These are phyloP conservation scores for Paracanthobrama guichenoti DNA, from an alignment of 2,113 vertebrate species.

Conservation along the genomic window DNA sequence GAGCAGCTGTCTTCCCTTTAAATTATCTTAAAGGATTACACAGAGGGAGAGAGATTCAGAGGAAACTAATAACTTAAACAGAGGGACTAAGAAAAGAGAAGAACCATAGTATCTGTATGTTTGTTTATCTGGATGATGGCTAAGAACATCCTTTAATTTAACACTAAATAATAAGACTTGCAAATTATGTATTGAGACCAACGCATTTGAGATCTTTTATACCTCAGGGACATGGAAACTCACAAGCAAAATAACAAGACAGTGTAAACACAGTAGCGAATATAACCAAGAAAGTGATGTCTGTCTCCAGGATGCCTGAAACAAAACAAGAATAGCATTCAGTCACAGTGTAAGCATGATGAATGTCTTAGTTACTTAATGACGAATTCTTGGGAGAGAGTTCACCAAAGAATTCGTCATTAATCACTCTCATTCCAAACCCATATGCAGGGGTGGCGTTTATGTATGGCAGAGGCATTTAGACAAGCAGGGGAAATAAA, in stretches of 20 bases:
- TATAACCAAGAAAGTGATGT: slow-evolving; percentile 90
- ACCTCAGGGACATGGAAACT: slow-evolving; percentile 65
- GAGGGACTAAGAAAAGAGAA: background rate
- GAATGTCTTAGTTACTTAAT: background rate
- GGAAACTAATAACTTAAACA: slow-evolving; percentile 35
- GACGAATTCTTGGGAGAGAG: background rate
- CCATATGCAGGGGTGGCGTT: no score
- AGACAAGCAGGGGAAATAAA: no score
- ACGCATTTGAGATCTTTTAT: background rate
- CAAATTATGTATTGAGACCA: slow-evolving; percentile 1
- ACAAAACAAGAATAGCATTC: slow-evolving; percentile 8
- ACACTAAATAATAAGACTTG: slow-evolving; percentile 9
- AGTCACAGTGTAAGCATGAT: background rate
- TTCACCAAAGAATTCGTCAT: background rate
- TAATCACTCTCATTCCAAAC: background rate
- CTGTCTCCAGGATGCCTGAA: slow-evolving; percentile 89
- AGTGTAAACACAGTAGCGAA: slow-evolving; percentile 85
- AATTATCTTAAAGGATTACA: slow-evolving; percentile 74
- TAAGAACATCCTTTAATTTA: slow-evolving; percentile 23
- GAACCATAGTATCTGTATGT: background rate
- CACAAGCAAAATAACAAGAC: slow-evolving; percentile 91
- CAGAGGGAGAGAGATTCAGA: slow-evolving; percentile 58
- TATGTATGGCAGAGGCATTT: no score
- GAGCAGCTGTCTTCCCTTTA: slow-evolving; percentile 87
- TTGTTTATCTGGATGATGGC: background rate